These are phyloP conservation scores for Magallana nippona DNA, from an alignment of 2,888 invertebrate species.

Conservation along the genomic window DNA sequence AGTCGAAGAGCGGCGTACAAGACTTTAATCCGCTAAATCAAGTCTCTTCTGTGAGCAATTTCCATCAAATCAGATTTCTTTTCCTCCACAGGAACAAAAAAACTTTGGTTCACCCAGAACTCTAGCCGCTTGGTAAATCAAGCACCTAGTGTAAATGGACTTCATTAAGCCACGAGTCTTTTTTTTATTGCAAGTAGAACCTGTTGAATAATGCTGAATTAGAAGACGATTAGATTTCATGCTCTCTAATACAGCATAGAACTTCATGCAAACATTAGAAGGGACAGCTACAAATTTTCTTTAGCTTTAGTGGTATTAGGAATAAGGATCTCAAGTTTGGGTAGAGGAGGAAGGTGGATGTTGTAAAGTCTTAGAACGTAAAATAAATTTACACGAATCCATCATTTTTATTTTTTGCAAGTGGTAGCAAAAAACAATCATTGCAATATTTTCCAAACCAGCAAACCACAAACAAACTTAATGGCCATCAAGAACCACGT, in stretches of 20 bases:
- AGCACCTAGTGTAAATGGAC: slow-evolving; percentile 21
- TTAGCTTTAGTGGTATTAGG: neutral
- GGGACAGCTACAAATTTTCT: neutral
- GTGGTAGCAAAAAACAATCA: too few relatives aligned
- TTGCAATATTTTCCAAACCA: neutral
- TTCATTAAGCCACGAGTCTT: neutral
- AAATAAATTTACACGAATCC: too few relatives aligned
- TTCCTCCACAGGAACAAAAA: neutral
- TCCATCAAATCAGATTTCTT: slow-evolving; percentile 18
- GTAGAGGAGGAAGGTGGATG: too few relatives aligned
- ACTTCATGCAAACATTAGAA: neutral
- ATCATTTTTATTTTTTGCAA: too few relatives aligned
- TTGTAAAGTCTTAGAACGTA: too few relatives aligned
- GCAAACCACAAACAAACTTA: neutral
- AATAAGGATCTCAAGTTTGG: too few relatives aligned
- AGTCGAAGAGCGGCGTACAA: neutral
- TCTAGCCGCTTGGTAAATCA: neutral
- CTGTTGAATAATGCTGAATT: slow-evolving; percentile 45
- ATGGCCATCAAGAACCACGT: neutral
- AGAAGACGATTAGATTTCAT: slow-evolving; percentile 43
- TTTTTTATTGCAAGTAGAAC: slow-evolving; percentile 3
- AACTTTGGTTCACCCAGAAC: neutral
- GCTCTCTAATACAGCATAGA: neutral
- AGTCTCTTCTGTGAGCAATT: slow-evolving; percentile 14
- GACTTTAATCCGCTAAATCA: neutral